A percentile compares a stretch with the other conserved stretches of the same genome.
phyloP scores from a whole-genome alignment of 2,113 vertebrate genomes.

The Dasyurus viverrinus region DNA sequence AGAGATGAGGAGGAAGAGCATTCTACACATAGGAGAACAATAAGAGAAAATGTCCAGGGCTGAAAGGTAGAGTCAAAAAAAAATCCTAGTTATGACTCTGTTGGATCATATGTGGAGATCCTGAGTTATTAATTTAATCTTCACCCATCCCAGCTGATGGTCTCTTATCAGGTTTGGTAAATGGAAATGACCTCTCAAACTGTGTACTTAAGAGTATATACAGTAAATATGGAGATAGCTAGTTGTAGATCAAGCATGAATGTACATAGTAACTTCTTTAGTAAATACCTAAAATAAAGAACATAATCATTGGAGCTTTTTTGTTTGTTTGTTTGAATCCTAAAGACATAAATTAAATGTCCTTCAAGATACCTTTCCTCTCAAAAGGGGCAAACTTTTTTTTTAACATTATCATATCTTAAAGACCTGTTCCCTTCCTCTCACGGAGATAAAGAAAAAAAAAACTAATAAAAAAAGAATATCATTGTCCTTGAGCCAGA shows the following conservation, averaged over 20 bases:
- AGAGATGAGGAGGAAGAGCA: too few species aligned
- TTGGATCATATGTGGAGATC: background rate
- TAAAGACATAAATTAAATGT: background rate
- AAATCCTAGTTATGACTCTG: background rate
- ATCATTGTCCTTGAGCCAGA: background rate
- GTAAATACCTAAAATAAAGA: background rate
- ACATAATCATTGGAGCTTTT: background rate
- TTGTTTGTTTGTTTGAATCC: background rate
- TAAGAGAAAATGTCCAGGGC: too few species aligned
- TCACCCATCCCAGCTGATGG: background rate
- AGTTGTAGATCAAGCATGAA: background rate
- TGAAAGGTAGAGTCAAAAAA: background rate
- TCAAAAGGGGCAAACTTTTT: background rate
- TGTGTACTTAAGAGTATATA: background rate
- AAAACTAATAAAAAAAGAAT: background rate
- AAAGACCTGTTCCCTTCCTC: background rate
- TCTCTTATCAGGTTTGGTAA: background rate
- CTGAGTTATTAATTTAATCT: background rate
- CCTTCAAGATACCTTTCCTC: background rate
- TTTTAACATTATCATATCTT: background rate
- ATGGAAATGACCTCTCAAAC: background rate
- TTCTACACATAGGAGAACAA: too few species aligned
- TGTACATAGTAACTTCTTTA: background rate
- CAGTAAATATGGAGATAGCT: background rate
- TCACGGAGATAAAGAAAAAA: background rate